Percentiles rank a stretch among this genome's conserved stretches.
Evolutionary conservation across 2,888 invertebrate genomes (phyloP).

Genomic region (Drosophila recens): DNA sequence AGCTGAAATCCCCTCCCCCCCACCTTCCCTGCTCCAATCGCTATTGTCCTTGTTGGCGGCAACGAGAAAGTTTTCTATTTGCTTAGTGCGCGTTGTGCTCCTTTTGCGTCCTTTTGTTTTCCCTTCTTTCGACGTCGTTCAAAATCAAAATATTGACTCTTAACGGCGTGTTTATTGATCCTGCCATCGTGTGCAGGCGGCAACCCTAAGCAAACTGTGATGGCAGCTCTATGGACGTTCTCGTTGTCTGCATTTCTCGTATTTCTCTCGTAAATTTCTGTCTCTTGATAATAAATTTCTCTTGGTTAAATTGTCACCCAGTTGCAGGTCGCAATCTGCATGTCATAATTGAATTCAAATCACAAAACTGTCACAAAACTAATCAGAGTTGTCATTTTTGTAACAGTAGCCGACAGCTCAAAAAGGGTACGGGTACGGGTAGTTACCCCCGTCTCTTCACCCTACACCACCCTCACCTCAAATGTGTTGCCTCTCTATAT

Average conservation of each 20-base stretch:
- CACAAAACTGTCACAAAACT: conserved; percentile 80
- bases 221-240: neutral
- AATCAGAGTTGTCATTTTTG: conserved; percentile 77
- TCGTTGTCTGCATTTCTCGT: conserved; percentile 16
- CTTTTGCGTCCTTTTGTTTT: conserved; percentile 62
- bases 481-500: neutral
- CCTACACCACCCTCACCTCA: neutral
- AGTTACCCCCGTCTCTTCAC: neutral
- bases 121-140: conserved; percentile 34
- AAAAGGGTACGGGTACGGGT: conserved; percentile 3
- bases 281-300: conserved; percentile 13
- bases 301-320: conserved; percentile 10
- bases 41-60: conserved; percentile 46
- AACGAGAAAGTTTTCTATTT: conserved; percentile 72
- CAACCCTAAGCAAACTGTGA: conserved; percentile 18
- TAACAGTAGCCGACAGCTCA: conserved; percentile 47
- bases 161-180: conserved; percentile 74
- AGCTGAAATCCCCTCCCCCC: neutral
- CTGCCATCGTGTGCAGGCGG: conserved; percentile 19
- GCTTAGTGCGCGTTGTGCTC: conserved; percentile 51
- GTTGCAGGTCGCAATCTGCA: conserved; percentile 48
- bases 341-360: conserved; percentile 81
- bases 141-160: conserved; percentile 77
- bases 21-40: neutral
- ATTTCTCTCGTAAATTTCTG: conserved; percentile 9